Evolutionary conservation across 2,113 vertebrate species (phyloP).

Genomic region (Rhodinocichla rosea): DNA sequence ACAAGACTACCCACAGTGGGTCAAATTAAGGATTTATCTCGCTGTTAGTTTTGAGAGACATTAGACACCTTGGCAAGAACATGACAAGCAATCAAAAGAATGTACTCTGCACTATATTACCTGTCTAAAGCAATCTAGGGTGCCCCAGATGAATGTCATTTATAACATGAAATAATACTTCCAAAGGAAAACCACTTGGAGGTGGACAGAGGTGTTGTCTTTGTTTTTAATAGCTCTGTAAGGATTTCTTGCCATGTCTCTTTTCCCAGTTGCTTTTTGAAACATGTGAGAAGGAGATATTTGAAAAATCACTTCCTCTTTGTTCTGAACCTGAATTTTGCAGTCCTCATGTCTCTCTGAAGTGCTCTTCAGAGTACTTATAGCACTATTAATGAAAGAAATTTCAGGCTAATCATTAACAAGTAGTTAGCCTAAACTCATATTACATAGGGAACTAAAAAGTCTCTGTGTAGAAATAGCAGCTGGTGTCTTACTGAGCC

Average conservation of each 20-base stretch:
- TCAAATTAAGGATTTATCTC: neutral
- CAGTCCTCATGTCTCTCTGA: neutral
- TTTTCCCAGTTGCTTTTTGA: neutral
- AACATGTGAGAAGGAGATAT: neutral
- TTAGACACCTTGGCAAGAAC: neutral
- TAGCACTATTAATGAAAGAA: neutral
- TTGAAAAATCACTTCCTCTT: neutral
- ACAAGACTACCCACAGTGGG: neutral
- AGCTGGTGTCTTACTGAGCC: neutral
- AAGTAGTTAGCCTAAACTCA: neutral
- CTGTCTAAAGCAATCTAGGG: neutral
- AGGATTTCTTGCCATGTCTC: accelerated
- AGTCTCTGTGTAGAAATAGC: neutral
- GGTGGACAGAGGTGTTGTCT: neutral
- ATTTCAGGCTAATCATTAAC: constrained; percentile 2
- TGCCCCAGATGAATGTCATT: neutral
- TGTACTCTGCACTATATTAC: neutral
- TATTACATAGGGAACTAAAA: neutral
- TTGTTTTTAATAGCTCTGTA: neutral
- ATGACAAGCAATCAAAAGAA: neutral
- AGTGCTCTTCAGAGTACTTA: neutral
- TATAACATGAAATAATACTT: neutral
- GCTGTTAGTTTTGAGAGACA: neutral
- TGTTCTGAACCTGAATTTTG: neutral
- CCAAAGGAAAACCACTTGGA: neutral